Percentiles rank a stretch among this genome's conserved stretches.
These are phyloP conservation scores for Oncorhynchus keta DNA, from an alignment of 2,113 vertebrate species.

Conservation along the genomic window DNA sequence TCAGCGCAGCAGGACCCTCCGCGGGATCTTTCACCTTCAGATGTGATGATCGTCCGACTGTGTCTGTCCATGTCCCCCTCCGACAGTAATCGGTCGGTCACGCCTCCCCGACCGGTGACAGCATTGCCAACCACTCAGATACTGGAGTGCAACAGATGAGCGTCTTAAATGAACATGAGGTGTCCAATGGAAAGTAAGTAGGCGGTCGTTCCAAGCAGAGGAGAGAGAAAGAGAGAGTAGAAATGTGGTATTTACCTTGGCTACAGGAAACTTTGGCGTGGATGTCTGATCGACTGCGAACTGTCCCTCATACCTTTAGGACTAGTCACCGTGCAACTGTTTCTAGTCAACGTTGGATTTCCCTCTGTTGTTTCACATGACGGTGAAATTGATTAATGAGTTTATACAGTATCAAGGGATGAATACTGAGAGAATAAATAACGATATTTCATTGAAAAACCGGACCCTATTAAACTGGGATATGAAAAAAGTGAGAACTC, in stretches of 20 bases:
- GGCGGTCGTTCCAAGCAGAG: not conserved
- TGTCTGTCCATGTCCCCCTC: not conserved
- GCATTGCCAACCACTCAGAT: not conserved
- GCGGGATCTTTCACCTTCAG: too few species aligned
- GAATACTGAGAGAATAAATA: not conserved
- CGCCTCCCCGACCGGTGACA: slow-evolving; percentile 1
- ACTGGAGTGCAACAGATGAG: not conserved
- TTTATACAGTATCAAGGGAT: too few species aligned
- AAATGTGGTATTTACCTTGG: not conserved
- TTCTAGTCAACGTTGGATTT: not conserved
- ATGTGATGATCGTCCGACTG: too few species aligned
- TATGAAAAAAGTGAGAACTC: not conserved
- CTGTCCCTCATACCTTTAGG: not conserved
- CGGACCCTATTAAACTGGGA: not conserved
- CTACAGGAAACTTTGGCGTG: not conserved
- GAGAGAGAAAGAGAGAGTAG: not conserved
- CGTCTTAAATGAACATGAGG: not conserved
- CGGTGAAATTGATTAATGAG: too few species aligned
- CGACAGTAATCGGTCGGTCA: not conserved
- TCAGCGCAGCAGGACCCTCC: too few species aligned
- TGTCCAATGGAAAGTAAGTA: not conserved
- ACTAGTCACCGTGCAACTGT: not conserved
- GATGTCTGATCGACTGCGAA: not conserved
- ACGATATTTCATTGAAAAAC: not conserved
- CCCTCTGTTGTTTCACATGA: too few species aligned